Conservation (phyloP, 2,113 vertebrate genomes). For the Brachyistius frenatus region DNA sequence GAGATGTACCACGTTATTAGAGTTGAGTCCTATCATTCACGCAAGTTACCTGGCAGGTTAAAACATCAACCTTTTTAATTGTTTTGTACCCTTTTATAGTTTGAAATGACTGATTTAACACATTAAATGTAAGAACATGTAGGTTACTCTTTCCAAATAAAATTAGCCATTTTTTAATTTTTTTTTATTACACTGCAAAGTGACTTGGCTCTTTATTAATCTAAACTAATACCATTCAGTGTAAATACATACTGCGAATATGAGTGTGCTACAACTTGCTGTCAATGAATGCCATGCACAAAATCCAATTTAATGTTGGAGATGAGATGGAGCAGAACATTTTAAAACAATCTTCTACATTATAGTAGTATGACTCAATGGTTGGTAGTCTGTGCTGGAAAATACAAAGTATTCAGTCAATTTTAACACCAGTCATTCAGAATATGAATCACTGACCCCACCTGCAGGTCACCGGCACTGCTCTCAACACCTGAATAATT, state of each 20-base stretch:
- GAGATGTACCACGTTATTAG: conserved; percentile 13
- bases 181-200: too few species aligned
- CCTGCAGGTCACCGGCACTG: neutral
- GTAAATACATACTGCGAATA: too few species aligned
- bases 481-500: conserved; percentile 11
- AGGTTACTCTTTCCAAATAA: too few species aligned
- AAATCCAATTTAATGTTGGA: neutral
- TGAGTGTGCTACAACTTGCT: neutral
- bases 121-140: too few species aligned
- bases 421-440: neutral
- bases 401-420: conserved; percentile 1
- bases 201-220: too few species aligned
- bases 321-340: neutral
- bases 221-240: too few species aligned
- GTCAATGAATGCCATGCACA: neutral
- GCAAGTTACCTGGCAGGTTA: neutral
- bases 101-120: too few species aligned
- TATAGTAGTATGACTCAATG: neutral
- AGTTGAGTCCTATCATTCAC: neutral
- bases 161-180: too few species aligned
- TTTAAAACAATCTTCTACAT: neutral
- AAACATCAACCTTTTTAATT: too few species aligned
- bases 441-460: conserved; percentile 6
- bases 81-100: too few species aligned
- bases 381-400: neutral